Conservation (phyloP, 2,888 invertebrate genomes). For the Parascotia fuliginaria region DNA sequence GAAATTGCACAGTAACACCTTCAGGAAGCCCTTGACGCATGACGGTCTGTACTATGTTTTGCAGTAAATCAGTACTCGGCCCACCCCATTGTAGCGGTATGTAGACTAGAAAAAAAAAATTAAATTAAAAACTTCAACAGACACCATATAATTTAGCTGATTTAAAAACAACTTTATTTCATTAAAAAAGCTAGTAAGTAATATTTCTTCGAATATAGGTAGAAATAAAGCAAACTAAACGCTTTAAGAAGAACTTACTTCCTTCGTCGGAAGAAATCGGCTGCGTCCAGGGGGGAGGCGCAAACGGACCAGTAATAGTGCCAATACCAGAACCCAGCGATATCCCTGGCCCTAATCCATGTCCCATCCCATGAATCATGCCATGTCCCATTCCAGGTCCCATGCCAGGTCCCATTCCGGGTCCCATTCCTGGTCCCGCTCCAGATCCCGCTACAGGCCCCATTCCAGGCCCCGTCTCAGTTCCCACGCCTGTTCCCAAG, state of each 20-base stretch:
- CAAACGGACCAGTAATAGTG: not conserved
- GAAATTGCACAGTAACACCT: constrained; percentile 47
- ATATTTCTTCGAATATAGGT: not conserved
- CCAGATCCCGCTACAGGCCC: not conserved
- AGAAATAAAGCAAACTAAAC: not conserved
- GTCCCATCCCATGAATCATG: not conserved
- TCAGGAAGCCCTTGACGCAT: constrained; percentile 63
- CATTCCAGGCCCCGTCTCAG: not conserved
- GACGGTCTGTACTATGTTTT: constrained; percentile 61
- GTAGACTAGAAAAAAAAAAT: constrained; percentile 47
- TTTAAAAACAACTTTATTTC: too few species aligned
- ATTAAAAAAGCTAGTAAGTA: too few species aligned
- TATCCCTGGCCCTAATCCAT: too few species aligned
- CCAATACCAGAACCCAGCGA: not conserved
- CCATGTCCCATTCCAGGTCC: not conserved
- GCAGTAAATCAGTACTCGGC: constrained; percentile 59
- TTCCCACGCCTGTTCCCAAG: not conserved
- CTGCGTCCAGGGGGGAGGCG: not conserved
- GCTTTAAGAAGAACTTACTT: not conserved
- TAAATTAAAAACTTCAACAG: too few species aligned
- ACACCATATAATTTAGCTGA: too few species aligned
- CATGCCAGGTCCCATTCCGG: not conserved
- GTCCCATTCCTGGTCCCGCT: not conserved
- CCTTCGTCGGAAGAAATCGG: constrained; percentile 4
- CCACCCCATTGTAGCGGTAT: constrained; percentile 59